Conservation (phyloP, 2,888 invertebrate species). For the Parnassius orleans region DNA sequence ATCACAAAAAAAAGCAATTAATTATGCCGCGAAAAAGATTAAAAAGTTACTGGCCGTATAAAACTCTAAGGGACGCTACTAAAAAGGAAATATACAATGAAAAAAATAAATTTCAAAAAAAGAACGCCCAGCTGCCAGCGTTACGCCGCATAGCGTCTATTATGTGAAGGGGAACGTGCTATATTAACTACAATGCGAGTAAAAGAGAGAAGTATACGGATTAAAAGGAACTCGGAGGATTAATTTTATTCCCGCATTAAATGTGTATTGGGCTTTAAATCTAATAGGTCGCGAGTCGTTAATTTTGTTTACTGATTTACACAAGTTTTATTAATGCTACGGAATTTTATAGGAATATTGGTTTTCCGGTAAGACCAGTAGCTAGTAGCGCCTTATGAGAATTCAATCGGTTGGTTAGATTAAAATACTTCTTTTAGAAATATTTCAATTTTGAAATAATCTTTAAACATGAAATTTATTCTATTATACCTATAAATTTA, state of each 20-base stretch:
- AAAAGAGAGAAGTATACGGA: conserved; percentile 55
- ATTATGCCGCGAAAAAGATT: conserved; percentile 57
- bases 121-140: conserved; percentile 73
- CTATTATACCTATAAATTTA: no score
- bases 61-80: conserved; percentile 67
- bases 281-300: conserved; percentile 59
- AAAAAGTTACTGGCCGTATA: conserved; percentile 69
- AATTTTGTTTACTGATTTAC: conserved; percentile 59
- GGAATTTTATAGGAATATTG: conserved; percentile 30
- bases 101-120: conserved; percentile 62
- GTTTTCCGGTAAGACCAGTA: conserved; percentile 22
- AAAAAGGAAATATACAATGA: conserved; percentile 60
- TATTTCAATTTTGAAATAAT: not conserved
- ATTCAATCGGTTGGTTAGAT: conserved; percentile 22
- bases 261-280: conserved; percentile 59
- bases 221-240: conserved; percentile 63
- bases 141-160: conserved; percentile 56
- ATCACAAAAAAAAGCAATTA: conserved; percentile 50
- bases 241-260: conserved; percentile 71
- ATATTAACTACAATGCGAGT: conserved; percentile 30
- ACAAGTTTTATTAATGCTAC: conserved; percentile 38
- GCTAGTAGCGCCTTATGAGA: conserved; percentile 12
- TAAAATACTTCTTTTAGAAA: conserved; percentile 13
- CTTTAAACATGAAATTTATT: no score
- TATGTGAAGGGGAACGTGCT: conserved; percentile 46